Conservation (phyloP, 2,888 invertebrate species). For the Acanthosepion lycidas region DNA sequence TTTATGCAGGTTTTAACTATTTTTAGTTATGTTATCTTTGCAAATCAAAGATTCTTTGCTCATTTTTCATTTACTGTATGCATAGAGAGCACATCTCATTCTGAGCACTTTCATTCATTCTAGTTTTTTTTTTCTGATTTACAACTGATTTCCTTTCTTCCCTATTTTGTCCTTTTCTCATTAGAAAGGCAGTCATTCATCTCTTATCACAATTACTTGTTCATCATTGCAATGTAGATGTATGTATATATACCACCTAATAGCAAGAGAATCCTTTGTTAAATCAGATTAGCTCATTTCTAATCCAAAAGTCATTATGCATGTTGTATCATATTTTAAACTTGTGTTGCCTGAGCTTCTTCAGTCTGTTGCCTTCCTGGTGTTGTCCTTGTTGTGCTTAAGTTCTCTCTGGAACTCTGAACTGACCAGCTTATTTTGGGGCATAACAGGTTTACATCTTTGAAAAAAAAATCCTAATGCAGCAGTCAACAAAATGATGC, state of each 20-base stretch:
- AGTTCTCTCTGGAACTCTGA: background rate
- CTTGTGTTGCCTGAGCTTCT: slow-evolving; percentile 33
- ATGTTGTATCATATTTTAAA: background rate
- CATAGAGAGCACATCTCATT: background rate
- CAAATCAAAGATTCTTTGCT: background rate
- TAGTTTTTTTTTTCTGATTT: background rate
- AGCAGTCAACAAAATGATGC: slow-evolving; percentile 9
- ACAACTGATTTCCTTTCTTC: background rate
- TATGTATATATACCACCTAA: background rate
- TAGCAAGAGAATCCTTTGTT: background rate
- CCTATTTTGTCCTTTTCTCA: too few relatives aligned
- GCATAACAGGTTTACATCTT: background rate
- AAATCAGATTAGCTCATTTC: background rate
- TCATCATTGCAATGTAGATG: background rate
- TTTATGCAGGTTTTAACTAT: background rate
- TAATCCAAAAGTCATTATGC: background rate
- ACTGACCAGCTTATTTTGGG: slow-evolving; percentile 18
- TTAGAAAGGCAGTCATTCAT: background rate
- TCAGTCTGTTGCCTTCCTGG: slow-evolving; percentile 2
- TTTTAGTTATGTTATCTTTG: background rate
- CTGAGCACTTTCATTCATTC: background rate
- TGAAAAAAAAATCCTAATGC: background rate
- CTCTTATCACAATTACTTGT: background rate
- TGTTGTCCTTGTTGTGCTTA: slow-evolving; percentile 9
- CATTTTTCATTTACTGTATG: background rate